Evolutionary conservation across 1,140 invertebrate species (phyloP).

Genomic region (Drosophila repletoides): DNA sequence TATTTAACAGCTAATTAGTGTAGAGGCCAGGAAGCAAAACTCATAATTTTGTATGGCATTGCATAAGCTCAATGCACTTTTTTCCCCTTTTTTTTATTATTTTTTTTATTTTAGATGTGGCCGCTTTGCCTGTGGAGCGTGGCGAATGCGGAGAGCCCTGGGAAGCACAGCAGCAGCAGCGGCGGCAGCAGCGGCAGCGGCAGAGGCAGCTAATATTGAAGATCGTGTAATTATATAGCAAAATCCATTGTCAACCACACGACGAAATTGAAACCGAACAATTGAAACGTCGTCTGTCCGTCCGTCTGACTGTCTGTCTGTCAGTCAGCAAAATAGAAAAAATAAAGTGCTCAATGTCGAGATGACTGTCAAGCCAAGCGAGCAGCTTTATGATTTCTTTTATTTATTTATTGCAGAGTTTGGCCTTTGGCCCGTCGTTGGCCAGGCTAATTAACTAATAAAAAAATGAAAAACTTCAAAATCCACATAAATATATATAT

Average conservation of each 20-base stretch:
- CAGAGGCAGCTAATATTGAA: no score
- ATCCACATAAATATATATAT: neutral
- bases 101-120: conserved; percentile 42
- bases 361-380: conserved; percentile 29
- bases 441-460: conserved; percentile 36
- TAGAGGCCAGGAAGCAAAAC: conserved; percentile 58
- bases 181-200: no score
- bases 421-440: conserved; percentile 53
- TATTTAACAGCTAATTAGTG: conserved; percentile 74
- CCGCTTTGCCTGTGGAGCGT: conserved; percentile 71
- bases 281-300: conserved; percentile 50
- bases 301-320: conserved; percentile 33
- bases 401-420: conserved; percentile 45
- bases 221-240: conserved; percentile 77
- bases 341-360: conserved; percentile 44
- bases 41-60: conserved; percentile 63
- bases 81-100: conserved; percentile 28
- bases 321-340: conserved; percentile 28
- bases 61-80: conserved; percentile 71
- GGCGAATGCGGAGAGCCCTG: conserved; percentile 69
- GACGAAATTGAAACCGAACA: conserved; percentile 78
- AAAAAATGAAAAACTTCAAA: conserved; percentile 10
- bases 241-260: conserved; percentile 77
- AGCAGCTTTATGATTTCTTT: conserved; percentile 23
- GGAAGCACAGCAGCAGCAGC: no score